These are phyloP conservation scores for Eciton burchellii DNA, from an alignment of 1,140 invertebrate species.

Conservation along the genomic window DNA sequence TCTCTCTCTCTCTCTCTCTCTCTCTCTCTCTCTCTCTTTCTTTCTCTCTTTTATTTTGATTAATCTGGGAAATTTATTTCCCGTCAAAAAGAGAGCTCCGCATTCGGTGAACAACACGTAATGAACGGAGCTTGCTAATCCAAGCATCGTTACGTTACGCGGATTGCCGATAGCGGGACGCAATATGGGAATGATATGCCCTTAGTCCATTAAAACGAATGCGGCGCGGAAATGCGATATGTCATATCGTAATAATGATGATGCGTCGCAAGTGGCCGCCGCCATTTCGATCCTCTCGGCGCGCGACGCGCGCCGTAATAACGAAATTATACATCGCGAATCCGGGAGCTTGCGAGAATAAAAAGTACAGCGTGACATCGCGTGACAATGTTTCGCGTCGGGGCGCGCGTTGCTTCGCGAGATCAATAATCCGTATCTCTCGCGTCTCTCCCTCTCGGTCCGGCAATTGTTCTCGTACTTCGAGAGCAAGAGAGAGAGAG, in stretches of 20 bases:
- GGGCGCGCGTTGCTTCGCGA: too few relatives aligned
- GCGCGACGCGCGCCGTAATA: background rate
- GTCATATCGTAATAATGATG: background rate
- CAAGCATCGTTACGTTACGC: background rate
- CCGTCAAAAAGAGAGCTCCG: background rate
- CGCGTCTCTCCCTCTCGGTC: too few relatives aligned
- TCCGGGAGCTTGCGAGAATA: too few relatives aligned
- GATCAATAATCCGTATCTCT: too few relatives aligned
- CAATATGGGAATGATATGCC: background rate
- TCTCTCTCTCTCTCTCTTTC: background rate
- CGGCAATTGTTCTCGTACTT: too few relatives aligned
- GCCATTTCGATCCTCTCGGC: background rate
- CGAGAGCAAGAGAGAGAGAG: too few relatives aligned
- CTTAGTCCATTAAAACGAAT: conserved; percentile 15
- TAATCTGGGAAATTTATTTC: background rate
- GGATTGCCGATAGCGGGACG: conserved; percentile 18
- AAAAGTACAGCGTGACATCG: too few relatives aligned
- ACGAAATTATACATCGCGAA: background rate
- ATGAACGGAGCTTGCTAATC: conserved; percentile 18
- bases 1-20: background rate
- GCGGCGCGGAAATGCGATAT: background rate
- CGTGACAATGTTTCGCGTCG: too few relatives aligned
- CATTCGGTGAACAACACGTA: conserved; percentile 2
- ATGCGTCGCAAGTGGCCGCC: background rate
- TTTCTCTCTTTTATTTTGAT: background rate